A percentile compares a stretch with the other conserved stretches of the same genome.
These are phyloP conservation scores for Fulmarus glacialis DNA, from an alignment of 2,113 vertebrate genomes.

Conservation along the genomic window DNA sequence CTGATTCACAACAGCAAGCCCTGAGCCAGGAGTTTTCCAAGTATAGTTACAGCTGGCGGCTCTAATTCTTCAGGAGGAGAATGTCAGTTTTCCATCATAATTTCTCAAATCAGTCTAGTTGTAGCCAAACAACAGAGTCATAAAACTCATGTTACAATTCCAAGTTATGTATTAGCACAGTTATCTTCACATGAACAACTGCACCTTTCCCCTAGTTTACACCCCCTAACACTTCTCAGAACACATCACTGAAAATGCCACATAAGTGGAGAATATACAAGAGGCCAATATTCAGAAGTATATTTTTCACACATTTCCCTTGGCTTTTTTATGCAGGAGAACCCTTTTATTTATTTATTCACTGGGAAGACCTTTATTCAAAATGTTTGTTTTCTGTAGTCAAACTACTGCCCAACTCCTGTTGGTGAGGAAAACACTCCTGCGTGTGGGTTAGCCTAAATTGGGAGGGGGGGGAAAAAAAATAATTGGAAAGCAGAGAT, in stretches of 20 bases:
- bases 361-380: background rate
- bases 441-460: background rate
- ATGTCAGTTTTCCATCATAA: background rate
- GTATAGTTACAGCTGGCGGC: background rate
- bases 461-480: accelerated
- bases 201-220: background rate
- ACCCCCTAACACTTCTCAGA: background rate
- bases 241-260: background rate
- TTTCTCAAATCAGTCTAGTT: background rate
- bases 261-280: background rate
- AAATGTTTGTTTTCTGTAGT: background rate
- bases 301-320: background rate
- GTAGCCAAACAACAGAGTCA: background rate
- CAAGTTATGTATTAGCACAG: background rate
- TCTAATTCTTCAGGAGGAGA: background rate
- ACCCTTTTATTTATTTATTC: background rate
- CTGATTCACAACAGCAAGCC: background rate
- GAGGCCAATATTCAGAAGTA: background rate
- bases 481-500: background rate
- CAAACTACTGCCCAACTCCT: background rate
- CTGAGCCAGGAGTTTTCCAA: background rate
- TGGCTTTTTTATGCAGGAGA: background rate
- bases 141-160: background rate
- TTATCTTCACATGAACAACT: background rate
- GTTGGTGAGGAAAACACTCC: background rate